These are phyloP conservation scores for Calliopsis andreniformis DNA, from an alignment of 1,140 invertebrate species.

Conservation along the genomic window DNA sequence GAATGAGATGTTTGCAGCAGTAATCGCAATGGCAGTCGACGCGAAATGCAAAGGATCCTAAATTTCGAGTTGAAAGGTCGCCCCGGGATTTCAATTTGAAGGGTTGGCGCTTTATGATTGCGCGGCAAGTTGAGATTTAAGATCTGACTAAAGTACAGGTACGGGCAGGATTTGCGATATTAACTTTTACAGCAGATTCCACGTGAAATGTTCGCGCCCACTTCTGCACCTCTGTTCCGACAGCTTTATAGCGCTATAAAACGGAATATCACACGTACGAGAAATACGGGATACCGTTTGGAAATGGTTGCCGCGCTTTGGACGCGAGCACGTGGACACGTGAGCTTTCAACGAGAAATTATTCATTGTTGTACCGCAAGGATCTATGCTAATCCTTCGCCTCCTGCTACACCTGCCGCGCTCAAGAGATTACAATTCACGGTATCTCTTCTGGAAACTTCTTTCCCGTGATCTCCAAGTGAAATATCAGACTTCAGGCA, in stretches of 20 bases:
- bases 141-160: slow-evolving; percentile 1
- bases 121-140: slow-evolving; percentile 24
- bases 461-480: neutral
- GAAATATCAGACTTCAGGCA: neutral
- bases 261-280: slow-evolving; percentile 30
- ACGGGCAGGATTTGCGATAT: slow-evolving; percentile 10
- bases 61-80: neutral
- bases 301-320: slow-evolving; percentile 20
- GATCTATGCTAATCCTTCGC: slow-evolving; percentile 16
- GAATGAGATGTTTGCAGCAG: too few species aligned
- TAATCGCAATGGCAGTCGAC: too few species aligned
- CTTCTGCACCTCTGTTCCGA: slow-evolving; percentile 12
- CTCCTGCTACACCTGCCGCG: neutral
- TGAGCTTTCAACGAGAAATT: slow-evolving; percentile 3
- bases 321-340: slow-evolving; percentile 12
- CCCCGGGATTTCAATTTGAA: neutral
- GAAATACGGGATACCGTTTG: slow-evolving; percentile 5
- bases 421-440: neutral
- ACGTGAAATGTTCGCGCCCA: neutral
- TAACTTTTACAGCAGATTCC: slow-evolving; percentile 37
- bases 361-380: neutral
- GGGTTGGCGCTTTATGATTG: slow-evolving; percentile 6
- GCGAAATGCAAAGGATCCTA: neutral
- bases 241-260: slow-evolving; percentile 52
- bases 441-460: neutral